Conservation (phyloP, 2,797 vertebrate species). For the Pseudomugil tenellus region DNA sequence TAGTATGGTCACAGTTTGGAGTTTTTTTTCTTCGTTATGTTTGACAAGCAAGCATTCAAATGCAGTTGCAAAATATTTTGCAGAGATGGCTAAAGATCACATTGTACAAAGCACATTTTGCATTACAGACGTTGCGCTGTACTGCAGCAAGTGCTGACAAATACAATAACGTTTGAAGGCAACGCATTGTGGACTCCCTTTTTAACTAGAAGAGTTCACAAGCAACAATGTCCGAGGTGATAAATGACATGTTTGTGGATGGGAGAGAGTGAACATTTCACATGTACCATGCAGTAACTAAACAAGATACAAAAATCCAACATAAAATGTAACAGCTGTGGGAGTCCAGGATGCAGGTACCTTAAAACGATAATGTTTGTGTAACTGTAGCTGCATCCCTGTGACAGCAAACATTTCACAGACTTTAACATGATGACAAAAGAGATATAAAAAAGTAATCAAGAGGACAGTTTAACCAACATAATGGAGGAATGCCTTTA, state of each 20-base stretch:
- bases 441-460: slow-evolving; percentile 62
- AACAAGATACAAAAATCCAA: slow-evolving; percentile 65
- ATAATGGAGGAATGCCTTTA: slow-evolving; percentile 83
- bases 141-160: slow-evolving; percentile 82
- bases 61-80: slow-evolving; percentile 74
- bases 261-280: slow-evolving; percentile 47
- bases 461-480: slow-evolving; percentile 69
- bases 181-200: slow-evolving; percentile 81
- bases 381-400: slow-evolving; percentile 78
- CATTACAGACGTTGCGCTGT: slow-evolving; percentile 89
- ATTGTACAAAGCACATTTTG: slow-evolving; percentile 82
- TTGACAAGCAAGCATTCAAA: slow-evolving; percentile 80
- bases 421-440: slow-evolving; percentile 73
- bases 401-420: slow-evolving; percentile 73
- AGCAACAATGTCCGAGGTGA: slow-evolving; percentile 70
- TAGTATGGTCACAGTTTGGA: slow-evolving; percentile 92
- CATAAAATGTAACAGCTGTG: slow-evolving; percentile 61
- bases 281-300: slow-evolving; percentile 74
- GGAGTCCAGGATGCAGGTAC: slow-evolving; percentile 80
- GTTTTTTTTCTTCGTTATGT: slow-evolving; percentile 82
- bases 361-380: slow-evolving; percentile 75
- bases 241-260: slow-evolving; percentile 59
- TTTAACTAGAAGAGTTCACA: slow-evolving; percentile 70
- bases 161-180: slow-evolving; percentile 79
- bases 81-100: slow-evolving; percentile 79